Evolutionary conservation across 1,140 invertebrate species (phyloP), one percentile per base, ranked within the genome.

Genomic region (Uloborus diversus): DNA sequence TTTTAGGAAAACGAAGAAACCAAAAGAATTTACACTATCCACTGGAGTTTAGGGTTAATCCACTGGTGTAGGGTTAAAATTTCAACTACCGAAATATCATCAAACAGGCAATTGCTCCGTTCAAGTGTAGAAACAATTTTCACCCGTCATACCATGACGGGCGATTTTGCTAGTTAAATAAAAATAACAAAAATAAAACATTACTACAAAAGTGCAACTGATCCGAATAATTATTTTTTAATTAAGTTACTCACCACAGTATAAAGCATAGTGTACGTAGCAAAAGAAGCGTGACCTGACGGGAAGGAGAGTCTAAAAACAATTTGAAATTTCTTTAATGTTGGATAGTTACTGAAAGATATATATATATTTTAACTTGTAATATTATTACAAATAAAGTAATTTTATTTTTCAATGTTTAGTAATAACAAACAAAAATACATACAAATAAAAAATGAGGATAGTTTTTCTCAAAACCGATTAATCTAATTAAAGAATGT

Each of bases 261-360:
- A 84, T 86, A 90, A 0, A 89, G 75, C 84, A 87, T 86, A 56
- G 84, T 84, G 82, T 88, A 90, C 11, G 85, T 84, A 23, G 87
- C 85, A 82, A 89, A 88, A 11, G 89, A 89, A n/a, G 89, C 86
- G 85, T 90, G 90, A 17, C 89, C 89, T 20, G 89, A 90, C 17
- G 88, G 88, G 83, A 90, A 90, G 5, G 90, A 90, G 47, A 90
- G 82, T 71, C 86, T 80, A 28, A 33, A 56, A 20, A 80, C 82
- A 30, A 1, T 42, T 9, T 2, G 17, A 1, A 42, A 13, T 42
- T 42, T 42, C 37, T 13, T 42, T 42, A 42, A 13, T 42, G 0
- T 42, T 42, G 17, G 17, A 13, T 42, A 42, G 9, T 0, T 42
- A 42, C 2, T 17, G 17, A 13, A 42, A 13, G 17, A 42, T 13